Evolutionary conservation across 2,113 vertebrate genomes (phyloP).

Genomic region (Siniperca chuatsi): DNA sequence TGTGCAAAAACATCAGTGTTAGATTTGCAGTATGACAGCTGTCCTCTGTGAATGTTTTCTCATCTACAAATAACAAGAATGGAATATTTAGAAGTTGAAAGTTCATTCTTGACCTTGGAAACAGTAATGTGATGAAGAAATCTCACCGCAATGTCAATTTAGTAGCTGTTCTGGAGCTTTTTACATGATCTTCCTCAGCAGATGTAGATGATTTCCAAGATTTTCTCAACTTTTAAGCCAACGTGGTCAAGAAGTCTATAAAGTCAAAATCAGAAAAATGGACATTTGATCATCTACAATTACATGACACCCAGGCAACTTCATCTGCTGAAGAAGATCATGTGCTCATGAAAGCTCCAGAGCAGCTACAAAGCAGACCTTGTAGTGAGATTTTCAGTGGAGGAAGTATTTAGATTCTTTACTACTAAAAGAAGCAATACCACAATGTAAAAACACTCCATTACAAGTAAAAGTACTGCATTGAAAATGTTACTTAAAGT

Average conservation of each 20-base stretch:
- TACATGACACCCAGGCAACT: not conserved
- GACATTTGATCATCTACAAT: not conserved
- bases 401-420: not conserved
- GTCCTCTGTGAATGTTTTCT: not conserved
- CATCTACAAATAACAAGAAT: not conserved
- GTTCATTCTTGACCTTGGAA: not conserved
- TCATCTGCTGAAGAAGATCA: not conserved
- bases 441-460: not conserved
- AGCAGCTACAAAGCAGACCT: not conserved
- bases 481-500: not conserved
- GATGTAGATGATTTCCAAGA: not conserved
- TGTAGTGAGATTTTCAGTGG: not conserved
- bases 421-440: not conserved
- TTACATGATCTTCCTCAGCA: not conserved
- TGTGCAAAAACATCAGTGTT: not conserved
- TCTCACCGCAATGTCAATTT: not conserved
- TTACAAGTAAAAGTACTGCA: not conserved
- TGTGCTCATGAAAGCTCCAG: not conserved
- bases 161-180: not conserved
- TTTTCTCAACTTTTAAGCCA: not conserved
- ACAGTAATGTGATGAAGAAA: not conserved
- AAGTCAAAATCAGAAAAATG: not conserved
- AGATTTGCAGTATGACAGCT: not conserved
- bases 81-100: not conserved
- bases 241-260: not conserved